Percentiles rank a stretch among this genome's conserved stretches.
Conservation (phyloP, 2,888 invertebrate species). For the Electrophaes corylata region DNA sequence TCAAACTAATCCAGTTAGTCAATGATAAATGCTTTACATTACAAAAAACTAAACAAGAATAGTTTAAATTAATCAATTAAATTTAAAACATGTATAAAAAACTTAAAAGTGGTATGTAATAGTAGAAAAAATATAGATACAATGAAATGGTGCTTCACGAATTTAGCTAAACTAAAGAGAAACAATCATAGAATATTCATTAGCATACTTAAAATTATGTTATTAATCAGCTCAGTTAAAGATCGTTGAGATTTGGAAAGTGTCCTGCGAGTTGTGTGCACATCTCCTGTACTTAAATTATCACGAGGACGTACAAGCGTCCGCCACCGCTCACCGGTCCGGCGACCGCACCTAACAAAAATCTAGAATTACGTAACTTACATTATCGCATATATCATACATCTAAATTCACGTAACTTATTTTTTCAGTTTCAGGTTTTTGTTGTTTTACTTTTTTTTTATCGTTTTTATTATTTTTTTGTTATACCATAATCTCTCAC, state of each 20-base stretch:
- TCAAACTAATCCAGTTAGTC: slow-evolving; percentile 13
- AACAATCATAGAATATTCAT: slow-evolving; percentile 59
- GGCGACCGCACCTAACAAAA: slow-evolving; percentile 70
- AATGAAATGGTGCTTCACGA: slow-evolving; percentile 34
- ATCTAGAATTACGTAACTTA: slow-evolving; percentile 83
- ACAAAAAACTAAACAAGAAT: slow-evolving; percentile 20
- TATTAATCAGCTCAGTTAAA: slow-evolving; percentile 61
- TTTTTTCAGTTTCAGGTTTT: slow-evolving; percentile 83
- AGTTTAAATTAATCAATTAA: slow-evolving; percentile 21
- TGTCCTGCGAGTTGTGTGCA: slow-evolving; percentile 61
- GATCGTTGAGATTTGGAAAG: slow-evolving; percentile 65
- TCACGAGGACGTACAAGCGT: slow-evolving; percentile 61
- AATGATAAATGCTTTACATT: background rate
- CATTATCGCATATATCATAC: slow-evolving; percentile 83
- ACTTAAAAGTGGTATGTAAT: slow-evolving; percentile 28
- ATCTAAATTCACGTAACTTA: slow-evolving; percentile 83
- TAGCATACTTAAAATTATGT: slow-evolving; percentile 56
- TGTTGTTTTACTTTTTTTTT: slow-evolving; percentile 85
- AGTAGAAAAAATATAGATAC: slow-evolving; percentile 36
- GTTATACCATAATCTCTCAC: slow-evolving; percentile 84
- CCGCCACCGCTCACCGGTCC: slow-evolving; percentile 51
- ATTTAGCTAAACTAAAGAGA: slow-evolving; percentile 32
- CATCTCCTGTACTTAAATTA: slow-evolving; percentile 74
- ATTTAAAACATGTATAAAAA: slow-evolving; percentile 29
- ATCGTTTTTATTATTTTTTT: slow-evolving; percentile 58